Conservation (phyloP, 2,797 vertebrate species). For the Leucoraja ocellata region DNA sequence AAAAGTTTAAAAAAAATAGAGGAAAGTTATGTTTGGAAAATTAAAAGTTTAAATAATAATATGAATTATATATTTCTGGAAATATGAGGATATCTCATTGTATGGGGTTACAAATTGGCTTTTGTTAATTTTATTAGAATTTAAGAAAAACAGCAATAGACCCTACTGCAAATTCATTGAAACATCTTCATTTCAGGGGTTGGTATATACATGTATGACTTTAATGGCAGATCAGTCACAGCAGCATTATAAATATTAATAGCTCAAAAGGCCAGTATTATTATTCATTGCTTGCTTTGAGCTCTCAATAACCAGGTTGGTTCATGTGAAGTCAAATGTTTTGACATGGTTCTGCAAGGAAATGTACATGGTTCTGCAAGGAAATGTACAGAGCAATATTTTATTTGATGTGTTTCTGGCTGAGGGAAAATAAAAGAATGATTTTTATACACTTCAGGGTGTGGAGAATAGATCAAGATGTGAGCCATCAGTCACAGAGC, state of each 20-base stretch:
- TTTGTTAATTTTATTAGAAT: background rate
- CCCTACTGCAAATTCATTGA: background rate
- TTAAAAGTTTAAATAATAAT: background rate
- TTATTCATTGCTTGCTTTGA: constrained; percentile 1
- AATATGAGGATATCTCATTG: too few species aligned
- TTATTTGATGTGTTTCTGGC: background rate
- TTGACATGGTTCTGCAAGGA: background rate
- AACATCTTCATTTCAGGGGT: background rate
- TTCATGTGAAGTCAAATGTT: background rate
- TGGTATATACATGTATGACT: background rate
- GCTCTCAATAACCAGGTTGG: background rate
- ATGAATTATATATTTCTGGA: background rate
- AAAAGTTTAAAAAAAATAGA: background rate
- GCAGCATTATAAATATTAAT: background rate
- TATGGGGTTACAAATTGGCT: too few species aligned
- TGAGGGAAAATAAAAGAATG: background rate
- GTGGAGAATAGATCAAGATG: background rate
- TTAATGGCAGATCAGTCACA: background rate
- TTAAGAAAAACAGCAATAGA: background rate
- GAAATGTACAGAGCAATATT: background rate
- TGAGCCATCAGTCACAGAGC: background rate
- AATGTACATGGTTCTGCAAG: background rate
- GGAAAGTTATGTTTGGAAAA: background rate
- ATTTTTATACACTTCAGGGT: background rate
- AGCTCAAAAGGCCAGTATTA: background rate